Conservation (phyloP, 2,113 vertebrate genomes). For the Cathartes aura region DNA sequence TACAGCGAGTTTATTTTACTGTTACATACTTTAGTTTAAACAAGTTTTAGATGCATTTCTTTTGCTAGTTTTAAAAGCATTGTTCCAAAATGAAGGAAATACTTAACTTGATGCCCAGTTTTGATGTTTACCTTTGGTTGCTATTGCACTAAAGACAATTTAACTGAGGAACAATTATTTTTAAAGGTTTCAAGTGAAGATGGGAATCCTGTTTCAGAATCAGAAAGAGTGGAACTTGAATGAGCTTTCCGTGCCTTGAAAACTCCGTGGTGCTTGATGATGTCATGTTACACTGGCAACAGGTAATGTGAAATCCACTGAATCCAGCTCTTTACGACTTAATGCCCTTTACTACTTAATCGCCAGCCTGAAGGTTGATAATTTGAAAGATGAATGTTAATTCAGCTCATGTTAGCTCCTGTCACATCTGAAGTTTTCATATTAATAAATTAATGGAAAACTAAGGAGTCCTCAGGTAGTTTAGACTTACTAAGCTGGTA, state of each 20-base stretch:
- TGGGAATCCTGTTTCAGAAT: neutral
- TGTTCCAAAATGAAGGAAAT: neutral
- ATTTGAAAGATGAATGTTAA: neutral
- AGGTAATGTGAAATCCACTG: neutral
- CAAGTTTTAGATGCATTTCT: neutral
- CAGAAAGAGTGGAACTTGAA: neutral
- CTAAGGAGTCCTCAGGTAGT: neutral
- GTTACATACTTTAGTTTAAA: rapidly evolving
- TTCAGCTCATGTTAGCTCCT: neutral
- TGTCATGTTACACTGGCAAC: neutral
- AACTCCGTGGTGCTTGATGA: neutral
- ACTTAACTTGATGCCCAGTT: neutral
- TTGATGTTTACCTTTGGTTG: neutral
- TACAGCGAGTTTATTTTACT: neutral
- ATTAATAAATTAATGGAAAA: neutral
- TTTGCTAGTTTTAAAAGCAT: neutral
- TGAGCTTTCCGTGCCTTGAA: neutral
- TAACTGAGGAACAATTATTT: neutral
- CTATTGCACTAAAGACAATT: neutral
- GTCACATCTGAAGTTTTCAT: neutral
- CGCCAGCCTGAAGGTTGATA: neutral
- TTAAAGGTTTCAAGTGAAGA: neutral
- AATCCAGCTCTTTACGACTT: neutral
- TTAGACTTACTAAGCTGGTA: neutral
- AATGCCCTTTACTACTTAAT: neutral